Evolutionary conservation across 1,140 invertebrate genomes (phyloP), one percentile per base, ranked within the genome.

Genomic region (Plodia interpunctella): DNA sequence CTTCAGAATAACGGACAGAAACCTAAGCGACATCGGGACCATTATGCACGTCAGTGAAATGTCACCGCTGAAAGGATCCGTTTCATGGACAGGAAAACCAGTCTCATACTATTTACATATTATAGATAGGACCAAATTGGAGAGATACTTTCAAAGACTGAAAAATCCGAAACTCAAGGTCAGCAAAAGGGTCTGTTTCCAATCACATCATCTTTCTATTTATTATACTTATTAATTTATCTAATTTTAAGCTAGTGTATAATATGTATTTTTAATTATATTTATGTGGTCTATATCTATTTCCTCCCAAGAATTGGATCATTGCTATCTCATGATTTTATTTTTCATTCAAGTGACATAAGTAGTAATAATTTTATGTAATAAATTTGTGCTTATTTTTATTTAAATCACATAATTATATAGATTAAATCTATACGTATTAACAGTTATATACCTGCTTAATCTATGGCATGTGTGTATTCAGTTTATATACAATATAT

Each of bases 1-100:
- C 90, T 99, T 99, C 92, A 93, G 98, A 70, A 99, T 99, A 76
- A 98, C 98, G 10, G 98, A 99, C 90, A 90, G 91, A 78, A 94
- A 94, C 72, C 86, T 93, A 67, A 91, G 92, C 93, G 98, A 99
- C 91, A 99, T 99, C 82, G 98, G 98, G 58, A 98, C 98, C 44
- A 99, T 99, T 76, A 98, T 99, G 97, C 97, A 98, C 81, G 97
- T 99, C 8, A 96, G 96, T 51, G 97, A 98, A 90, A 95, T 99
- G 93, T 95, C 97, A 62, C 97, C 98, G 6, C 87, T 98, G 55
- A 94, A 95, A 78, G 98, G 97, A 67, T 98, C 97, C 5, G 98
- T 99, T 35, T 99, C 97, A 5, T 99, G 98, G 98, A 99, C 98
- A 62, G 97, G 97, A 57, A 98, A 98, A 90, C 97, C 98, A 51